These are phyloP conservation scores for Melolontha melolontha DNA, from an alignment of 2,888 invertebrate genomes.

Conservation along the genomic window DNA sequence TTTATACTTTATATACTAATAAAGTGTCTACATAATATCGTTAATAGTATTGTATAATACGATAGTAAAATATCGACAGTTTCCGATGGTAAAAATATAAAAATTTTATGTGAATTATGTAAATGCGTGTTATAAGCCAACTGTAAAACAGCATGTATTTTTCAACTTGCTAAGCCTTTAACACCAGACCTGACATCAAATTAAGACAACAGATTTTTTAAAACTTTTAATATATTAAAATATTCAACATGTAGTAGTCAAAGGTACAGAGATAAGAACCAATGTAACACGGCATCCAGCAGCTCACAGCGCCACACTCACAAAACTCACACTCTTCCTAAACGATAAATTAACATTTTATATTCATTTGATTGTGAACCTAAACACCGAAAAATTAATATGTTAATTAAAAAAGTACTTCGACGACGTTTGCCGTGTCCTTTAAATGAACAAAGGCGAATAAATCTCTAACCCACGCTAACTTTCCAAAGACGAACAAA, in stretches of 20 bases:
- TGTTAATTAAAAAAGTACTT: too few species aligned
- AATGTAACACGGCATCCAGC: slow-evolving; percentile 11
- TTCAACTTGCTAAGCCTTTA: background rate
- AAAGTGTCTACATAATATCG: too few species aligned
- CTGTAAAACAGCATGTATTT: slow-evolving; percentile 14
- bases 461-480: slow-evolving; percentile 31
- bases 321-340: too few species aligned
- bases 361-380: too few species aligned
- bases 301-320: background rate
- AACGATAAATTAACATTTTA: too few species aligned
- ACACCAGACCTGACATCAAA: background rate
- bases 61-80: too few species aligned
- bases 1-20: too few species aligned
- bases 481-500: too few species aligned
- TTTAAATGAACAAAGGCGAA: slow-evolving; percentile 14
- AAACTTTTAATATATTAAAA: slow-evolving; percentile 12
- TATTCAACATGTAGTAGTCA: slow-evolving; percentile 11
- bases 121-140: slow-evolving; percentile 1
- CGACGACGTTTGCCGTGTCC: too few species aligned
- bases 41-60: too few species aligned
- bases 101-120: slow-evolving; percentile 7
- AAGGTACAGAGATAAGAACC: slow-evolving; percentile 16
- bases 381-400: too few species aligned
- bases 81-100: too few species aligned
- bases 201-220: slow-evolving; percentile 17